Percentiles rank a stretch among this genome's conserved stretches.
Evolutionary conservation across 2,797 vertebrate genomes (phyloP).

Genomic region (Gambusia yucatana): DNA sequence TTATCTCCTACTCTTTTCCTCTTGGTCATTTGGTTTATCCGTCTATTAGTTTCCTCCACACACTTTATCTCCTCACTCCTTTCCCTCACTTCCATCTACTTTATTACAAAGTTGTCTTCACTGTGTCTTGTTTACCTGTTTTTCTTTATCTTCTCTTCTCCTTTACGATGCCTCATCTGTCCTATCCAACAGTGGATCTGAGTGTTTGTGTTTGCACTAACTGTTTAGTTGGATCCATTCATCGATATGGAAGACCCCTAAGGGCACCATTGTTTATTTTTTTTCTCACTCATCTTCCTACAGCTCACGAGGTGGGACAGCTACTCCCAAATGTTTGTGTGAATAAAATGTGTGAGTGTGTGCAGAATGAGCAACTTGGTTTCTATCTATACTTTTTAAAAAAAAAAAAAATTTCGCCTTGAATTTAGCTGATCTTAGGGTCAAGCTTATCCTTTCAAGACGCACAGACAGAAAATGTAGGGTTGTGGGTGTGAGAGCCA

Average conservation of each 20-base stretch:
- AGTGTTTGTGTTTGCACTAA: slow-evolving; percentile 70
- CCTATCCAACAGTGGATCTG: slow-evolving; percentile 48
- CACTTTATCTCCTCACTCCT: background rate
- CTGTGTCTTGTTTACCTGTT: slow-evolving; percentile 15
- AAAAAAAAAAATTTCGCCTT: slow-evolving; percentile 20
- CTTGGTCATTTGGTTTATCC: slow-evolving; percentile 9
- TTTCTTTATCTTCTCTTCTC: slow-evolving; percentile 8
- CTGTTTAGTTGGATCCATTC: slow-evolving; percentile 67
- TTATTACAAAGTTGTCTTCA: slow-evolving; percentile 8
- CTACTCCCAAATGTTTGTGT: slow-evolving; percentile 34
- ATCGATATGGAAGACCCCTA: slow-evolving; percentile 61
- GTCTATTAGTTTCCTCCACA: background rate
- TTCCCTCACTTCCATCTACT: background rate
- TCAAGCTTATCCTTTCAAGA: slow-evolving; percentile 34
- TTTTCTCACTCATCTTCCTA: slow-evolving; percentile 44
- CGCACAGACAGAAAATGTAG: slow-evolving; percentile 12
- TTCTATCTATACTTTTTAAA: slow-evolving; percentile 17
- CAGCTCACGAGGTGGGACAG: slow-evolving; percentile 27
- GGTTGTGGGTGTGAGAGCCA: slow-evolving; percentile 11
- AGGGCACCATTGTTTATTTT: slow-evolving; percentile 58
- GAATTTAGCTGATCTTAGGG: slow-evolving; percentile 33
- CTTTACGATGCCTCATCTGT: slow-evolving; percentile 25
- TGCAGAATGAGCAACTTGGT: slow-evolving; percentile 32
- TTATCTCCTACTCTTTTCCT: slow-evolving; percentile 9
- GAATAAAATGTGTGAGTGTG: slow-evolving; percentile 12